Percentiles rank a stretch among this genome's conserved stretches.
Conservation (phyloP, 2,888 invertebrate genomes). For the Phragmatobia fuliginosa region DNA sequence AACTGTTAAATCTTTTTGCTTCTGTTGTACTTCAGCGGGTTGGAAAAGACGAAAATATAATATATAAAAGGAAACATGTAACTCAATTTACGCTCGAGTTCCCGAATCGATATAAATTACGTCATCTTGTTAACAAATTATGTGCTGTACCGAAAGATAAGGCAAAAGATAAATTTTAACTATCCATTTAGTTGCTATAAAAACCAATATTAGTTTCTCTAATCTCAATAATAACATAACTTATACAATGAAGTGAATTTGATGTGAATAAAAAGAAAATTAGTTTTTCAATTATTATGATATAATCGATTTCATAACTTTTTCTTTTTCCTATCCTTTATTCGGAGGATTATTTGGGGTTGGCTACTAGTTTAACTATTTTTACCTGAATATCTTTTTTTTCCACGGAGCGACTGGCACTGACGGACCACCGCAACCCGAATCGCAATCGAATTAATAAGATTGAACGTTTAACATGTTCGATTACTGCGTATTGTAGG, state of each 20-base stretch:
- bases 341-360: too few species aligned
- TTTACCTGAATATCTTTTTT: too few species aligned
- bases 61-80: background rate
- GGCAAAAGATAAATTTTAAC: background rate
- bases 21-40: background rate
- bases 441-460: too few species aligned
- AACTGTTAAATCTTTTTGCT: background rate
- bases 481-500: background rate
- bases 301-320: too few species aligned
- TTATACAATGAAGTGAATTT: background rate
- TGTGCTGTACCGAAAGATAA: background rate
- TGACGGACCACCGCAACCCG: too few species aligned
- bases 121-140: background rate
- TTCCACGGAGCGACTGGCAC: too few species aligned
- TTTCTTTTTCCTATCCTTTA: too few species aligned
- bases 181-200: background rate
- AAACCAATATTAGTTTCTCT: background rate
- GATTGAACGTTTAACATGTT: background rate
- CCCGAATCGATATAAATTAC: background rate
- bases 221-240: background rate
- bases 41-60: background rate
- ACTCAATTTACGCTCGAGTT: background rate
- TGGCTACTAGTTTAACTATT: too few species aligned
- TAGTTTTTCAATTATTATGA: too few species aligned
- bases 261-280: background rate